Evolutionary conservation across 2,888 invertebrate species (phyloP).

Genomic region (Drosophila gaucha): DNA sequence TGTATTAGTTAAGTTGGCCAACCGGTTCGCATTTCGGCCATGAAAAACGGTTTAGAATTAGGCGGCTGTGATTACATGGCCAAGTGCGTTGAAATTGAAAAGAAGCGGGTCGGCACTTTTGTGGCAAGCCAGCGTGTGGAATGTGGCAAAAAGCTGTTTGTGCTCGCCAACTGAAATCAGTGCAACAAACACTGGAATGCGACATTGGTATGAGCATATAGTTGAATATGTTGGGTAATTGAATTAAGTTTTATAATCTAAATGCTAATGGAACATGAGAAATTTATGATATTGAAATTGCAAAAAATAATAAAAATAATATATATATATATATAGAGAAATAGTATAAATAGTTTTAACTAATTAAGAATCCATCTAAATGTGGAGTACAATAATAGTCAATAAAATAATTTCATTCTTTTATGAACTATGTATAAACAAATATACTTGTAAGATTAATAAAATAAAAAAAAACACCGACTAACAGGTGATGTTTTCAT

Average conservation of each 20-base stretch:
- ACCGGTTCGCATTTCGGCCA: slow-evolving; percentile 80
- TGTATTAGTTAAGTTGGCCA: slow-evolving; percentile 79
- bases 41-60: slow-evolving; percentile 80
- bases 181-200: slow-evolving; percentile 42
- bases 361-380: too few species aligned
- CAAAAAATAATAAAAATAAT: neutral
- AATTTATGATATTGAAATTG: neutral
- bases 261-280: neutral
- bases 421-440: too few species aligned
- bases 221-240: slow-evolving; percentile 33
- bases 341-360: too few species aligned
- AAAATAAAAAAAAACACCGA: too few species aligned
- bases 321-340: too few species aligned
- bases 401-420: too few species aligned
- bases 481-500: too few species aligned
- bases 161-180: slow-evolving; percentile 33
- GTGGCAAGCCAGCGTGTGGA: slow-evolving; percentile 30
- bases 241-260: slow-evolving; percentile 14
- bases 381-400: too few species aligned
- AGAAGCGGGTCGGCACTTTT: slow-evolving; percentile 63
- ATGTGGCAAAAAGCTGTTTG: slow-evolving; percentile 38
- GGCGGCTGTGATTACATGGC: slow-evolving; percentile 73
- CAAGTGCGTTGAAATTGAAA: slow-evolving; percentile 77
- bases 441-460: too few species aligned
- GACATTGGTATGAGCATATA: slow-evolving; percentile 26